Conservation (phyloP, 1,140 invertebrate genomes). For the Ips nitidus region DNA sequence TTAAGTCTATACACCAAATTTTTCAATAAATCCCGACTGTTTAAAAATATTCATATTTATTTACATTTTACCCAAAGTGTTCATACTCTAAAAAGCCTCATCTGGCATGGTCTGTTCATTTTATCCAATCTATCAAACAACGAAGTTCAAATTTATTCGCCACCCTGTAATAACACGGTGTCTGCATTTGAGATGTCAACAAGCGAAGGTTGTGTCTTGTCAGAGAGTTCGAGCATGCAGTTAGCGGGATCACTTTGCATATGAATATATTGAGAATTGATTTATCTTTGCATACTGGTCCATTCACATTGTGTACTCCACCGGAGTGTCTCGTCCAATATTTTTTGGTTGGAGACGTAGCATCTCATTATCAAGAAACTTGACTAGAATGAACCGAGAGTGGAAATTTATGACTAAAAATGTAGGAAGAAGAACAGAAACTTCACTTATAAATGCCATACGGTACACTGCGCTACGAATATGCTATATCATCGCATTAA, state of each 20-base stretch:
- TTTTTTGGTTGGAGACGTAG: background rate
- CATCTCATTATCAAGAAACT: background rate
- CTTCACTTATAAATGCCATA: background rate
- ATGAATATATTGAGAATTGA: slow-evolving; percentile 27
- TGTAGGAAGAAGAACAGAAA: background rate
- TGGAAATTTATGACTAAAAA: background rate
- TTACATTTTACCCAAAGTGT: too few species aligned
- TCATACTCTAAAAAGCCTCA: too few species aligned
- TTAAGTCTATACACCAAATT: too few species aligned
- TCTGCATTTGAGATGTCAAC: slow-evolving; percentile 31
- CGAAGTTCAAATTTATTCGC: too few species aligned
- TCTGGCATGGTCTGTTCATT: too few species aligned
- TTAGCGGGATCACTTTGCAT: slow-evolving; percentile 25
- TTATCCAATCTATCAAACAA: too few species aligned
- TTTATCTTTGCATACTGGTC: slow-evolving; percentile 15
- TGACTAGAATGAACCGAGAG: background rate
- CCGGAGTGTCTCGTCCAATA: background rate
- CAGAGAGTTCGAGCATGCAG: slow-evolving; percentile 20
- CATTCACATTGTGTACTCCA: slow-evolving; percentile 4
- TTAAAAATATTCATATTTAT: too few species aligned
- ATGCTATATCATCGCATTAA: too few species aligned
- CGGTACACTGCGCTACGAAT: too few species aligned
- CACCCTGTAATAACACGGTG: slow-evolving; percentile 6
- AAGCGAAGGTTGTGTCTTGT: slow-evolving; percentile 21
- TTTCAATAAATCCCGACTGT: too few species aligned